Base-by-base conservation (phyloP, 2,888 invertebrate genomes). In the Mongoloraphidia duomilia region DNA sequence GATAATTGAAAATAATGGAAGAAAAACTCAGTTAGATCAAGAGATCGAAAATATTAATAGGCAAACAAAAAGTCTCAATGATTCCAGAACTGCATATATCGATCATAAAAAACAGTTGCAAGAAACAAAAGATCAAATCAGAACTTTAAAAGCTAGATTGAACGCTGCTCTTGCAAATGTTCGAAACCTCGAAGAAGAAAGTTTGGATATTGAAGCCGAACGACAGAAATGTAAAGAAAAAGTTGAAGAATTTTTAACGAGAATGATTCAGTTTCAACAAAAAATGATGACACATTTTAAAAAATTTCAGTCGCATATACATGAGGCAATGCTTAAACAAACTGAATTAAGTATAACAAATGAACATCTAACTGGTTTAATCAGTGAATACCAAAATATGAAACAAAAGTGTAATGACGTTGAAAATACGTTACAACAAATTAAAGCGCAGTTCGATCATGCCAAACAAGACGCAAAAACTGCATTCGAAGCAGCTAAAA, bases 401-500 rank as follows among this genome's bases (percentile, higher is more conserved):
- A 62, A 58, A 42, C 59, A 61, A 0, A 53, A 61, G 41, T 59
- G 61, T 14, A 46, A 55, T n/a, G 56, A 54, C 8, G 64, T 67
- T 0, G 66, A 68, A 56, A 59, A 57, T 36, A 60, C 56, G 2
- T 61, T 64, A 37, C 63, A 61, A n/a, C 47, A 55, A 17, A 56
- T 70, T 2, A 63, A 60, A 36, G 58, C 58, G 9, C 61, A 63
- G 13, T 59, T 68, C 8, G 53, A 53, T 3, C 65, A 65, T 1
- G 46, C 64, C 34, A 71, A 68, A 53, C 59, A 57, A 1, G 68
- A 72, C 49, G 73, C 75, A 0, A 72, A 75, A 57, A 66, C 68
- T 54, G 71, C 76, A 42, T 62, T 77, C 2, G 49, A 60, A 0
- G 72, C 73, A 58, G 82, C 82, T 0, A 73, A 74, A 57, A 60